Base-by-base conservation (phyloP, 2,113 vertebrate species). In the Calypte anna region DNA sequence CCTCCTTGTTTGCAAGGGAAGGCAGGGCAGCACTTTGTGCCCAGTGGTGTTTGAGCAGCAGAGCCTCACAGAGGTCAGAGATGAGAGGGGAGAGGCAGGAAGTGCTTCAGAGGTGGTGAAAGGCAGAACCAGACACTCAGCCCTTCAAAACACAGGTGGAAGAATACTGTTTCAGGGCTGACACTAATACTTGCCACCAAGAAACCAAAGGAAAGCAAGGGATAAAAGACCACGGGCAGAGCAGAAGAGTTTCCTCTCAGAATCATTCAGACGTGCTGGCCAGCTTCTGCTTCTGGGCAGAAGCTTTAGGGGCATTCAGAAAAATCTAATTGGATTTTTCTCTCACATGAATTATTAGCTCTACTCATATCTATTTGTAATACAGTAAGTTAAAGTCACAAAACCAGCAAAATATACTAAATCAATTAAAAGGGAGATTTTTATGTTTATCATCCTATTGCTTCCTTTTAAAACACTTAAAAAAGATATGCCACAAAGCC, bases 311-410 rank as follows among this genome's bases (percentile, higher is more conserved):
- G 79, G 22, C 50, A 84, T 75, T 90, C 53, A 83, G 72, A 96
- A 93, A 93, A 93, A 78, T 72, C 74, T 82, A 57, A 90, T 88
- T 88, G 88, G 91, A 70, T 91, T 95, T 74, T 83, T n/a, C 36
- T 88, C 48, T 43, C 50, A 86, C 68, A 88, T 88, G 66, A 94
- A 84, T 88, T 92, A 93, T 61, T 93, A 96, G 80, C 27, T 86
- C 12, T 79, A 25, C 38, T 92, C 82, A 78, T 93, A 91, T 53
- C 74, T 86, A 68, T 69, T 66, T 93, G 80, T 69, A 95, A 81
- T 91, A 88, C 50, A 44, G 77, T 78, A 85, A 93, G 77, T 91
- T 92, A 75, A 89, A 83, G 73, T 64, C 77, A 82, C 73, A 82
- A 73, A 86, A 12, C 36, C 50, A 92, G 88, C 12, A 91, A 96